A percentile compares a stretch with the other conserved stretches of the same genome.
Conservation (phyloP, 2,888 invertebrate genomes). For the Drosophila kuntzei region DNA sequence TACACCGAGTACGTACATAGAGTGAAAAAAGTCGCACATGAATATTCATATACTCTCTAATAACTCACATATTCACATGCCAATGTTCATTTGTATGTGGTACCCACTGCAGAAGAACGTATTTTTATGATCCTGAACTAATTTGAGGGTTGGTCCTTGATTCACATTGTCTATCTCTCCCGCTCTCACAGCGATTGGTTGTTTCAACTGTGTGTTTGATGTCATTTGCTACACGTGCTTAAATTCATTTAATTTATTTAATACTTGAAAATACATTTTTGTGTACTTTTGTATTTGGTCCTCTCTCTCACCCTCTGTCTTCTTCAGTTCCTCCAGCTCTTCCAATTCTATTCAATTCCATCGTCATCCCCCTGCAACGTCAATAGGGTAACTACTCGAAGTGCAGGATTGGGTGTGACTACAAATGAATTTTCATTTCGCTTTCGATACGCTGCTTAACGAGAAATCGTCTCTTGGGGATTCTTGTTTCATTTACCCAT, state of each 20-base stretch:
- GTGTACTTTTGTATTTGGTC: conserved; percentile 69
- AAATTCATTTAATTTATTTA: conserved; percentile 80
- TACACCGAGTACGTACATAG: too few species aligned
- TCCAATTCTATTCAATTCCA: conserved; percentile 2
- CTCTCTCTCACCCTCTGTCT: conserved; percentile 5
- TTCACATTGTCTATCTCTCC: conserved; percentile 13
- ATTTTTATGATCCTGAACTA: conserved; percentile 75
- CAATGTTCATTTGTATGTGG: neutral
- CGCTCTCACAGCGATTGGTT: conserved; percentile 5
- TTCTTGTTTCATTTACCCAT: conserved; percentile 11
- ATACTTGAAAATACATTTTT: conserved; percentile 78
- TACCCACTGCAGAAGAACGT: neutral
- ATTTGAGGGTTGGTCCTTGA: conserved; percentile 74
- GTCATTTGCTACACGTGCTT: conserved; percentile 81
- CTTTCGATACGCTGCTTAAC: conserved; percentile 64
- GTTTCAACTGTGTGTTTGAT: conserved; percentile 56
- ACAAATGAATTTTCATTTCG: conserved; percentile 68
- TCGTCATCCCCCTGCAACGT: conserved; percentile 30
- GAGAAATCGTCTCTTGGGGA: conserved; percentile 16
- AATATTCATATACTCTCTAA: conserved; percentile 6
- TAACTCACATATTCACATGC: neutral
- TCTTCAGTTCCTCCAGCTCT: neutral
- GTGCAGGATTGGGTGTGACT: conserved; percentile 55
- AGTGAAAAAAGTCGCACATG: too few species aligned
- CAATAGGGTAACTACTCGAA: conserved; percentile 30